These are phyloP conservation scores for Spicauda simplicius DNA, from an alignment of 2,888 invertebrate genomes.

Conservation along the genomic window DNA sequence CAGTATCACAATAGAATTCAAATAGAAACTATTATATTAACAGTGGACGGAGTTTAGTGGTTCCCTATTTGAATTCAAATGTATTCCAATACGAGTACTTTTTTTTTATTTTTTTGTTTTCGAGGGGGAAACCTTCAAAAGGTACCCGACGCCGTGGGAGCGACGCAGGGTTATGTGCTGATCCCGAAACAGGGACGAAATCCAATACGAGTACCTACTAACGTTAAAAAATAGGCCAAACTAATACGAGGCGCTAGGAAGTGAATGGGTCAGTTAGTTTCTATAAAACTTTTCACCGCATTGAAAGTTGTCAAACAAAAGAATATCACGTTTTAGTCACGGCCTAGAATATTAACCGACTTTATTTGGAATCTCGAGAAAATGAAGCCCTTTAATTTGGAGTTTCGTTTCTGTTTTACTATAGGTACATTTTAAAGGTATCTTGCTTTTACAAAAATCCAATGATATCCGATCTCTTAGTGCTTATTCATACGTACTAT, in stretches of 20 bases:
- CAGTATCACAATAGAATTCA: too few relatives aligned
- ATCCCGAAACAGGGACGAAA: too few relatives aligned
- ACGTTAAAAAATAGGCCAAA: background rate
- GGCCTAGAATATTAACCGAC: background rate
- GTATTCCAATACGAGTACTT: background rate
- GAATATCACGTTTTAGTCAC: background rate
- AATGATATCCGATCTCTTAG: too few relatives aligned
- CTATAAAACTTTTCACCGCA: background rate
- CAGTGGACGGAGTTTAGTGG: background rate
- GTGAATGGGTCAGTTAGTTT: background rate
- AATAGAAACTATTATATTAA: too few relatives aligned
- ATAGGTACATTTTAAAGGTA: too few relatives aligned
- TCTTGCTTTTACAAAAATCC: too few relatives aligned
- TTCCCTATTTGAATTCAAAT: background rate
- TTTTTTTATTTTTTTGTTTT: too few relatives aligned
- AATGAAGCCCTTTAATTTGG: background rate
- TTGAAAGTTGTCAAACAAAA: background rate
- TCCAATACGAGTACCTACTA: too few relatives aligned
- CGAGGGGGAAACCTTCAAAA: too few relatives aligned
- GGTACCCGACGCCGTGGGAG: too few relatives aligned
- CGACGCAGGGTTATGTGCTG: too few relatives aligned
- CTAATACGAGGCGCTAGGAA: background rate
- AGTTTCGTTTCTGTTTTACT: background rate
- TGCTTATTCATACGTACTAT: too few relatives aligned
- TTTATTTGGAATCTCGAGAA: background rate